A percentile compares a stretch with the other conserved stretches of the same genome.
Evolutionary conservation across 2,888 invertebrate species (phyloP).

Genomic region (Griposia aprilina): DNA sequence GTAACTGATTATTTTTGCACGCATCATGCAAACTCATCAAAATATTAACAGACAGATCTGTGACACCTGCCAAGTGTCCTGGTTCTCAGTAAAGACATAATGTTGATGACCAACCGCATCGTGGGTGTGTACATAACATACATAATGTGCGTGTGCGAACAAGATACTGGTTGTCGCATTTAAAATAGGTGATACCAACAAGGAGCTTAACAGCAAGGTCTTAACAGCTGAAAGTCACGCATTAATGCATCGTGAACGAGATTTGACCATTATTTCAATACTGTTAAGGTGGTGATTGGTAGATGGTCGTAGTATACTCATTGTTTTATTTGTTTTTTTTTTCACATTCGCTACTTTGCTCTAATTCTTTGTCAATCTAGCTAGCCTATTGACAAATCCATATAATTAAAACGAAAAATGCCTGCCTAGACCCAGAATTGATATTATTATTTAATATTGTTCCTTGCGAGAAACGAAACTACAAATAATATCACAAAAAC

Average conservation of each 20-base stretch:
- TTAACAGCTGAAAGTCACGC: conserved; percentile 3
- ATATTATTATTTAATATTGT: neutral
- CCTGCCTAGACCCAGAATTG: neutral
- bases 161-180: conserved; percentile 6
- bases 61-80: neutral
- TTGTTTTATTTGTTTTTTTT: no score
- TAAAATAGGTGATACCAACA: neutral
- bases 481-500: neutral
- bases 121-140: neutral
- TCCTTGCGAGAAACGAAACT: neutral
- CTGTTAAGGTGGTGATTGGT: neutral
- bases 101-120: neutral
- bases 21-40: conserved; percentile 20
- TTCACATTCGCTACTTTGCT: neutral
- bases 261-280: conserved; percentile 1
- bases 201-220: neutral
- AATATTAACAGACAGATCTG: neutral
- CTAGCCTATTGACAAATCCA: neutral
- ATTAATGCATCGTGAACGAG: neutral
- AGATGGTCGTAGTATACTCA: neutral
- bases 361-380: neutral
- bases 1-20: neutral
- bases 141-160: no score
- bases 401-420: neutral
- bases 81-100: neutral